A percentile compares a stretch with the other conserved stretches of the same genome.
These are phyloP conservation scores for Dipodomys stephensi DNA, from an alignment of 2,113 vertebrate genomes.

Conservation along the genomic window DNA sequence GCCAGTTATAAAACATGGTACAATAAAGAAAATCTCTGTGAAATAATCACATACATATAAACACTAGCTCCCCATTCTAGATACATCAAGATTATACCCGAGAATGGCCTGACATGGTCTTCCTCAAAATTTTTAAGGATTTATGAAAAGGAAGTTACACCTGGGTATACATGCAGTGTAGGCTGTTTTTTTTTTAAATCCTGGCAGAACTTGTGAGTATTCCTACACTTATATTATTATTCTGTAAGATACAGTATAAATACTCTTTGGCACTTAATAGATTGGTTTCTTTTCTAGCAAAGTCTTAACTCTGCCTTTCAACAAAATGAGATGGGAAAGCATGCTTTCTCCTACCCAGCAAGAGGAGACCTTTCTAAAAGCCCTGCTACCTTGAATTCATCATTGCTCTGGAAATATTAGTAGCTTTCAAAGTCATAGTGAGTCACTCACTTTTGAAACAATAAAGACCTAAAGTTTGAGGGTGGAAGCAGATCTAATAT, in stretches of 20 bases:
- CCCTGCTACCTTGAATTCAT: not conserved
- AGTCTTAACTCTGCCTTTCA: conserved; percentile 42
- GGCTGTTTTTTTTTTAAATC: conserved; percentile 41
- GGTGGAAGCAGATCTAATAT: not conserved
- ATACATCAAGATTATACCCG: not conserved
- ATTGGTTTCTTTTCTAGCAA: not conserved
- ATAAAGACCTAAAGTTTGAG: not conserved
- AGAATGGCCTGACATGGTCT: not conserved
- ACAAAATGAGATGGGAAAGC: conserved; percentile 7
- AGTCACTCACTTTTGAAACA: conserved; percentile 20
- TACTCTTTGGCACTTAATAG: not conserved
- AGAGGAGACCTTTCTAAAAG: not conserved
- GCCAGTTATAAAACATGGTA: conserved; percentile 38
- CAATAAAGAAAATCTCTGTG: not conserved
- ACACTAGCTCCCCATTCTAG: not conserved
- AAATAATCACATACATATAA: conserved; percentile 35
- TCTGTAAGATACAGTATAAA: conserved; percentile 59
- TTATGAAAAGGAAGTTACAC: conserved; percentile 45
- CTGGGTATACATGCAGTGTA: conserved; percentile 23
- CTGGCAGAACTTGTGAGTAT: conserved; percentile 37
- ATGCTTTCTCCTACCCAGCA: not conserved
- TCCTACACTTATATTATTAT: not conserved
- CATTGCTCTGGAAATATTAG: not conserved
- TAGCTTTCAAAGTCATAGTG: not conserved
- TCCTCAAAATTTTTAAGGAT: conserved; percentile 33